Base-by-base conservation (phyloP, 2,797 vertebrate genomes). In the Ctenopoma kingsleyae region DNA sequence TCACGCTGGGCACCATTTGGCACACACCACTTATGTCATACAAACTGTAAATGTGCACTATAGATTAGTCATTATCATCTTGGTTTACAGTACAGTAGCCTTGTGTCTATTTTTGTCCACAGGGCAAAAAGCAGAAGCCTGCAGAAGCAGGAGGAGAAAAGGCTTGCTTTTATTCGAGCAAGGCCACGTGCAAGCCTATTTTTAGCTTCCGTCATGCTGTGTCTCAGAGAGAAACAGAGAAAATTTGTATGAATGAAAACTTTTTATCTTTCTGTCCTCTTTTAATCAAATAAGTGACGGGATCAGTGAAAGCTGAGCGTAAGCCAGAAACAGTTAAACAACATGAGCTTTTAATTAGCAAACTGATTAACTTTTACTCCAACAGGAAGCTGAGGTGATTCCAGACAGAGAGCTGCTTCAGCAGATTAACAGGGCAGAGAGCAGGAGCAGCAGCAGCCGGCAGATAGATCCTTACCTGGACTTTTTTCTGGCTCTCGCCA, bases 401-500 rank as follows among this genome's bases (percentile, higher is more conserved):
- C 97, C 97, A 1, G 98, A 99, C 71, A 91, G 93, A 89, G 94
- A 87, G 79, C 93, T 99, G 80, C 91, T 96, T 85, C 92, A 91
- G 88, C 89, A 91, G 84, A 94, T 96, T 77, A 90, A 76, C 78
- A 86, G 95, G 36, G 89, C 93, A 62, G 91, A 92, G 5, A 90
- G 80, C 51, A 48, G 74, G 67, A 60, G 81, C 35, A 22, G 81
- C 35, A 22, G 77, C 48, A 69, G 77, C 61, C 35, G 3, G 74
- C 63, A 71, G 71, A 88, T n/a, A 41, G 91, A 95, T 74, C 89
- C 92, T 50, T 89, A 96, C 85, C 94, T 94, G 69, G 97, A 99
- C 83, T 99, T 98, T 88, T 98, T 99, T 78, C 91, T 99, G 75
- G 95, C 97, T 75, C 94, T 99, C 43, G 92, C 96, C 87, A 96